A percentile compares a stretch with the other conserved stretches of the same genome.
These are phyloP conservation scores for Neoarius graeffei DNA, from an alignment of 2,113 vertebrate genomes.

Conservation along the genomic window DNA sequence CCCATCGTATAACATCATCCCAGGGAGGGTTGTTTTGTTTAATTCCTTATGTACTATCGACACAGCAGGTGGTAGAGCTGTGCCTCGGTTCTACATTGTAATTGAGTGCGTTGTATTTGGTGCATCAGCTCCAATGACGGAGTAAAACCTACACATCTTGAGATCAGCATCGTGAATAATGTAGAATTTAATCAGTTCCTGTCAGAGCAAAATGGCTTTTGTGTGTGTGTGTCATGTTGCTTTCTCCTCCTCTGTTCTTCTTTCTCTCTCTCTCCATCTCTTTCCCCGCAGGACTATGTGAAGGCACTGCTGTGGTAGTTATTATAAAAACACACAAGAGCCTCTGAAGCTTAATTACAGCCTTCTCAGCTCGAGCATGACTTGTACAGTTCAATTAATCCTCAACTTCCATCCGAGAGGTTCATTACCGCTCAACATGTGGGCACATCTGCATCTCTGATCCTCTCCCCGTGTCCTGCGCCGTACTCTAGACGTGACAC, in stretches of 20 bases:
- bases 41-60: background rate
- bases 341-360: conserved; percentile 66
- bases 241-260: background rate
- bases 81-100: background rate
- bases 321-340: conserved; percentile 52
- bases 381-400: conserved; percentile 69
- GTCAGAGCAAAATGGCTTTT: conserved; percentile 35
- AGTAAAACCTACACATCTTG: background rate
- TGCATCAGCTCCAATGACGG: background rate
- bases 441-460: conserved; percentile 57
- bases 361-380: conserved; percentile 58
- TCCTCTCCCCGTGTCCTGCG: background rate
- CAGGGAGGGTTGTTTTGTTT: conserved; percentile 14
- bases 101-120: background rate
- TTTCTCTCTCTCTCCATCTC: background rate
- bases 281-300: background rate
- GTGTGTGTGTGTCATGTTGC: background rate
- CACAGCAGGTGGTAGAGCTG: conserved; percentile 1
- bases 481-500: background rate
- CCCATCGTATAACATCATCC: background rate
- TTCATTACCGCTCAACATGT: conserved; percentile 70
- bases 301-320: conserved; percentile 39
- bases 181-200: conserved; percentile 35
- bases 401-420: conserved; percentile 62
- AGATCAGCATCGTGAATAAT: conserved; percentile 32